phyloP scores from a whole-genome alignment of 2,797 vertebrate genomes.

The Anas georgica region DNA sequence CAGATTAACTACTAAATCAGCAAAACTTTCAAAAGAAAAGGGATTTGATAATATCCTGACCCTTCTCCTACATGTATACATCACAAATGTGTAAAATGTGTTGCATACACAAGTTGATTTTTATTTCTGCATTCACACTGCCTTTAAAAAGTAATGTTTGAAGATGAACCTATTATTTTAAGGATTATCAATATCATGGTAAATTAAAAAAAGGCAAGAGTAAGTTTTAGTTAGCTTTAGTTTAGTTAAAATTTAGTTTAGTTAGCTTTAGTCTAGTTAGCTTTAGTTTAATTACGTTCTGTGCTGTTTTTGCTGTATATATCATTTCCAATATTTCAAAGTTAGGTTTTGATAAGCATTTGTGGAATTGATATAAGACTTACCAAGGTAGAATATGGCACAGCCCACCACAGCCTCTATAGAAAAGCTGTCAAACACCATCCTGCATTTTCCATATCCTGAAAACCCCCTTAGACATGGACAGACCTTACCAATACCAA shows the following conservation, averaged over 20 bases:
- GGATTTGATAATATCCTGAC: neutral
- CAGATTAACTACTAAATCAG: neutral
- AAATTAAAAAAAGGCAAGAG: neutral
- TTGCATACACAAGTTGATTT: neutral
- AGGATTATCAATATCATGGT: neutral
- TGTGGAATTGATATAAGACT: neutral
- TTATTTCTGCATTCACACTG: neutral
- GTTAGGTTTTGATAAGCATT: neutral
- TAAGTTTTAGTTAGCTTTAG: too few species aligned
- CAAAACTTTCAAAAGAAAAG: neutral
- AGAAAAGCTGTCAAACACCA: neutral
- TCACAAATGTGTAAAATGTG: neutral
- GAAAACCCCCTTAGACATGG: neutral
- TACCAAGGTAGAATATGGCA: too few species aligned
- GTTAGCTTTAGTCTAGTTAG: neutral
- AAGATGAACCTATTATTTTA: neutral
- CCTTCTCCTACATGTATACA: neutral
- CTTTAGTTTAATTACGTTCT: neutral
- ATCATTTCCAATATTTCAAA: neutral
- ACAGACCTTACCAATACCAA: accelerated
- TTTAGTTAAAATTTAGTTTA: too few species aligned
- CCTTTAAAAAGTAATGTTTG: neutral
- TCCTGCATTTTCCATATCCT: neutral
- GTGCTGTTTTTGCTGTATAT: neutral
- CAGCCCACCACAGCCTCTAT: neutral